These are phyloP conservation scores for Ispidina lecontei DNA, from an alignment of 2,797 vertebrate species.

Conservation along the genomic window DNA sequence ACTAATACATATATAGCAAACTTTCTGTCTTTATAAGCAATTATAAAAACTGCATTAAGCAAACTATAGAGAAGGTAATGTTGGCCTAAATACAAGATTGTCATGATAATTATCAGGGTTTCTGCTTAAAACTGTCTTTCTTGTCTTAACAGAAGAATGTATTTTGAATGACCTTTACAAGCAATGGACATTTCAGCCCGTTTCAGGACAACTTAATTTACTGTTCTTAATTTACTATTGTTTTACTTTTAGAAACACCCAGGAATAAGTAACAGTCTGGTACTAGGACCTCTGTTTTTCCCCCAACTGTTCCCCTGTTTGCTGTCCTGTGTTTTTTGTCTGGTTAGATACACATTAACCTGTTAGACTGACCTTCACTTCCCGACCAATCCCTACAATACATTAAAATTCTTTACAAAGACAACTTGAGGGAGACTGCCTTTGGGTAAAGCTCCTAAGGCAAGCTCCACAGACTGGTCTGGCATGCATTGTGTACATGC, in stretches of 20 bases:
- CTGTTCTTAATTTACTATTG: neutral
- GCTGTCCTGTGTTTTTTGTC: constrained; percentile 33
- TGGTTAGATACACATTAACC: constrained; percentile 49
- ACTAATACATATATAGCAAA: constrained; percentile 22
- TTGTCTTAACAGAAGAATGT: neutral
- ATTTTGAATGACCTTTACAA: neutral
- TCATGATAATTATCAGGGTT: neutral
- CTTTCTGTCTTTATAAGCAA: neutral
- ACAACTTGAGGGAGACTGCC: constrained; percentile 36
- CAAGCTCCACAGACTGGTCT: constrained; percentile 34
- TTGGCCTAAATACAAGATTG: constrained; percentile 9
- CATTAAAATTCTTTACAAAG: constrained; percentile 60
- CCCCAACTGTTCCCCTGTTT: constrained; percentile 3
- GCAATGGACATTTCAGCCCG: neutral
- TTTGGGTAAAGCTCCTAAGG: constrained; percentile 42
- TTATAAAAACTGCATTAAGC: constrained; percentile 7
- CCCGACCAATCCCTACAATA: neutral
- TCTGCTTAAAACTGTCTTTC: constrained; percentile 9
- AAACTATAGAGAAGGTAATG: constrained; percentile 6
- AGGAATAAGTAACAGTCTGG: neutral
- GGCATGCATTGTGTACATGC: constrained; percentile 59
- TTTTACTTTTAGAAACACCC: constrained; percentile 6
- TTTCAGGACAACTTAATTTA: neutral
- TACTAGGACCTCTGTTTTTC: neutral
- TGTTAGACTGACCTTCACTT: constrained; percentile 40